These are phyloP conservation scores for Lophotis ruficrista DNA, from an alignment of 2,113 vertebrate genomes.

Conservation along the genomic window DNA sequence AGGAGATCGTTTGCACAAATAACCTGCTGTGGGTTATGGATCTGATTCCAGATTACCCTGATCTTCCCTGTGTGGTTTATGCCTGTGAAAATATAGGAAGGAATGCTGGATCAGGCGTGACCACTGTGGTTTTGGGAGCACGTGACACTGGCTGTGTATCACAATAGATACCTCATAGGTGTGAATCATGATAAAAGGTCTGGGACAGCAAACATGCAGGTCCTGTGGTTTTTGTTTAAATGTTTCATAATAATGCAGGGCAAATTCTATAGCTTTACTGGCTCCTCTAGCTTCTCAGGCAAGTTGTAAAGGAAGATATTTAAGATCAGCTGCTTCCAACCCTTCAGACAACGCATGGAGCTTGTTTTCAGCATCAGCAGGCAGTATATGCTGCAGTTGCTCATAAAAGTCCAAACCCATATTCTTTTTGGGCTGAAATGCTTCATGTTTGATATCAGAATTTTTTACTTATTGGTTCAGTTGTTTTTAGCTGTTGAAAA, in stretches of 20 bases:
- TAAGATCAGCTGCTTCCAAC: not conserved
- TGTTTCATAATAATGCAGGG: not conserved
- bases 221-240: not conserved
- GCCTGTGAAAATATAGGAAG: not conserved
- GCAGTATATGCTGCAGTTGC: not conserved
- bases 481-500: conserved; percentile 24
- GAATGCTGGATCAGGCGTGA: not conserved
- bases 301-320: conserved; percentile 14
- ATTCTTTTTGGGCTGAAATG: conserved; percentile 32
- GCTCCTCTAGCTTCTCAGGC: not conserved
- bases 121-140: not conserved
- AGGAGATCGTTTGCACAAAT: not conserved
- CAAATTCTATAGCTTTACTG: not conserved
- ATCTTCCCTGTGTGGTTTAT: not conserved
- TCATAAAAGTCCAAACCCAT: conserved; percentile 24
- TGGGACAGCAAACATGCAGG: not conserved
- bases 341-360: not conserved
- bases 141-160: rapidly evolving
- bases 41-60: not conserved
- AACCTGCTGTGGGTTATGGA: not conserved
- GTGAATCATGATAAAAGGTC: not conserved
- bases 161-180: not conserved
- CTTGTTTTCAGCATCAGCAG: not conserved
- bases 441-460: not conserved
- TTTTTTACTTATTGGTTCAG: not conserved